Conservation (phyloP, 2,113 vertebrate genomes). For the Geothlypis trichas region DNA sequence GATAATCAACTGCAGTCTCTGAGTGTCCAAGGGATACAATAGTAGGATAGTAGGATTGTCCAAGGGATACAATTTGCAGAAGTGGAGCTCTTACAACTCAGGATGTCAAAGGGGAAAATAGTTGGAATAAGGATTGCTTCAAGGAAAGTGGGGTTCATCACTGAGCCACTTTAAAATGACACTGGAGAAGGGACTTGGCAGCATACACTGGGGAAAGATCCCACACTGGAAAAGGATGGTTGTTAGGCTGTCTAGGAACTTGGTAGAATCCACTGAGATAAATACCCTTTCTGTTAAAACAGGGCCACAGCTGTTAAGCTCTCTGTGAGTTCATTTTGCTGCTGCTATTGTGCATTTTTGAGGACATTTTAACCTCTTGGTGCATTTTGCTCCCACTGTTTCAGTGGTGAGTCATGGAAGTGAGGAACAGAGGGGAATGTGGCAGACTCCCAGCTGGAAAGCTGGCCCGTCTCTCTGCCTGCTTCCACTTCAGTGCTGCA, state of each 20-base stretch:
- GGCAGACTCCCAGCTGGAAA: background rate
- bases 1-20: background rate
- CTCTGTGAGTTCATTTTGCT: background rate
- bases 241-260: background rate
- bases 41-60: background rate
- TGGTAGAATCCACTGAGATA: background rate
- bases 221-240: background rate
- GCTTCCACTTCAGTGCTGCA: background rate
- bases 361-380: conserved; percentile 12
- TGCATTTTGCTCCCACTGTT: background rate
- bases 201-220: background rate
- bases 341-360: background rate
- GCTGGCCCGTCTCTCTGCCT: background rate
- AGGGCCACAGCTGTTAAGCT: background rate
- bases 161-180: background rate
- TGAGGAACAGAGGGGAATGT: background rate
- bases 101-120: background rate
- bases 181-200: background rate
- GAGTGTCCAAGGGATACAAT: background rate
- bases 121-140: background rate
- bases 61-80: background rate
- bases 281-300: background rate
- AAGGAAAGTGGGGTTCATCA: background rate
- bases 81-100: background rate
- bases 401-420: background rate